Evolutionary conservation across 2,888 invertebrate genomes (phyloP).

Genomic region (Deilephila elpenor): DNA sequence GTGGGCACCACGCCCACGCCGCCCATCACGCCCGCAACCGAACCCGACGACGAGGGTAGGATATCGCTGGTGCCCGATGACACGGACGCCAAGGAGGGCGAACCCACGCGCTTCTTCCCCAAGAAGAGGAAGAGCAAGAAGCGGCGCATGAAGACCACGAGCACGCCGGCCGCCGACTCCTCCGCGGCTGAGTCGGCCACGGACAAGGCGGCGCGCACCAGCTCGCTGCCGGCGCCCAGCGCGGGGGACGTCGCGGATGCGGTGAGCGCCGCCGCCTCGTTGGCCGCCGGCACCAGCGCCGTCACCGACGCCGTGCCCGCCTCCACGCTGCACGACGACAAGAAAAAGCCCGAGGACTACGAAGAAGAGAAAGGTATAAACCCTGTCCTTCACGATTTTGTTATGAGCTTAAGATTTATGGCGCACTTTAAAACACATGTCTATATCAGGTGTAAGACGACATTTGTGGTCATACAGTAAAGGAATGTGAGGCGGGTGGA

Average conservation of each 20-base stretch:
- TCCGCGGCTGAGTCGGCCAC: conserved; percentile 50
- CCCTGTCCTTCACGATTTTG: conserved; percentile 37
- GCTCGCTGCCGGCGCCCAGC: not conserved
- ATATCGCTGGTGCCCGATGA: conserved; percentile 70
- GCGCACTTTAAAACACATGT: no score
- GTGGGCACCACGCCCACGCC: not conserved
- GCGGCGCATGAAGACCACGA: conserved; percentile 47
- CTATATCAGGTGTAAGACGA: no score
- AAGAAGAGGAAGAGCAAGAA: conserved; percentile 62
- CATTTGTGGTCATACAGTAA: no score
- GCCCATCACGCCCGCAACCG: conserved; percentile 32
- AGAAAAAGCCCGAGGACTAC: conserved; percentile 55
- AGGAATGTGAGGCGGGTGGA: no score
- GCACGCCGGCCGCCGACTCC: conserved; percentile 47
- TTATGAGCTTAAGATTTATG: no score
- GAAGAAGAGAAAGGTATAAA: conserved; percentile 62
- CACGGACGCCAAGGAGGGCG: conserved; percentile 55
- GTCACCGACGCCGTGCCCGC: conserved; percentile 64
- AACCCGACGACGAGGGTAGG: conserved; percentile 53
- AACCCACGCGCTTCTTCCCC: conserved; percentile 73
- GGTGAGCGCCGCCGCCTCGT: conserved; percentile 38
- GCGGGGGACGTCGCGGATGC: not conserved
- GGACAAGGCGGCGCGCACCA: conserved; percentile 41
- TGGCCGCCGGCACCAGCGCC: conserved; percentile 41
- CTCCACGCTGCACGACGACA: conserved; percentile 61